Evolutionary conservation across 2,888 invertebrate species (phyloP).

Genomic region (Amorpha juglandis): DNA sequence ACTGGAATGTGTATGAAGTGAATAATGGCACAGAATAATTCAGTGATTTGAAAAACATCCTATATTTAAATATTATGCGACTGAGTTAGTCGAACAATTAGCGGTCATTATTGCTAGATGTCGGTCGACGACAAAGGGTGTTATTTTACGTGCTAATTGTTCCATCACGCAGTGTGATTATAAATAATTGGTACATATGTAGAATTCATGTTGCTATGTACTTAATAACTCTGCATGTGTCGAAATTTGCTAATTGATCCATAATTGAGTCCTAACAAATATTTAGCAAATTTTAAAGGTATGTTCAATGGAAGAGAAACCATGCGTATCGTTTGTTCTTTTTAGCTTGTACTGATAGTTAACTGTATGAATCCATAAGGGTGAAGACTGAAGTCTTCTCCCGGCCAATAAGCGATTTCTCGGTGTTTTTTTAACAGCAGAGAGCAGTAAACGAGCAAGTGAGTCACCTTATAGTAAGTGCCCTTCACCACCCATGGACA

Average conservation of each 20-base stretch:
- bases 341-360: slow-evolving; percentile 4
- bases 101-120: slow-evolving; percentile 50
- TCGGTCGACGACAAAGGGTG: slow-evolving; percentile 57
- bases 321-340: slow-evolving; percentile 17
- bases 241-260: slow-evolving; percentile 2
- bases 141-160: slow-evolving; percentile 56
- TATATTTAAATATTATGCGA: neutral
- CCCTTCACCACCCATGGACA: too few species aligned
- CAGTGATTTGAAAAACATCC: slow-evolving; percentile 9
- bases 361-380: neutral
- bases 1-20: neutral
- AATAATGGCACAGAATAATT: neutral
- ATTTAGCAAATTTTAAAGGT: slow-evolving; percentile 1
- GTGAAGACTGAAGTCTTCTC: too few species aligned
- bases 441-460: too few species aligned
- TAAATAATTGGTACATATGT: slow-evolving; percentile 5
- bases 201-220: slow-evolving; percentile 4
- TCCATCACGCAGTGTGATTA: slow-evolving; percentile 46
- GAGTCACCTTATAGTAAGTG: too few species aligned
- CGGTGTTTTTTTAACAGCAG: too few species aligned
- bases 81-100: slow-evolving; percentile 51
- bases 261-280: slow-evolving; percentile 7
- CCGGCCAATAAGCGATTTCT: neutral
- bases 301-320: slow-evolving; percentile 10
- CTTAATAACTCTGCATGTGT: slow-evolving; percentile 9